A percentile compares a stretch with the other conserved stretches of the same genome.
These are phyloP conservation scores for Drosophila bipectinata DNA, from an alignment of 1,140 invertebrate species.

Conservation along the genomic window DNA sequence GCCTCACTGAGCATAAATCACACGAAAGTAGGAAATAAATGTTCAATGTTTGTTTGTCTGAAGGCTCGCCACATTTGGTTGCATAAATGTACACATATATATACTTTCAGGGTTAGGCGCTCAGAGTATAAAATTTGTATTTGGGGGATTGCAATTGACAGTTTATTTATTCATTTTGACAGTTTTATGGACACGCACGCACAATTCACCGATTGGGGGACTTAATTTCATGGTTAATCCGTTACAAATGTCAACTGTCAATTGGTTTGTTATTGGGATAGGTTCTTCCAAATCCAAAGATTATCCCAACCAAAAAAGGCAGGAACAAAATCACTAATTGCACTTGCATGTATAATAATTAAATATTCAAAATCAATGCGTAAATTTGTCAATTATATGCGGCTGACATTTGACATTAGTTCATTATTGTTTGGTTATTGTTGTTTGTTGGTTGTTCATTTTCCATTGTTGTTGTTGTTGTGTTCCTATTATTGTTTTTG, in stretches of 20 bases:
- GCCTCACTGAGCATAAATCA: constrained; percentile 59
- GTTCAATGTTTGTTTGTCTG: constrained; percentile 32
- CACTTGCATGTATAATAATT: constrained; percentile 45
- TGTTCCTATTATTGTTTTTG: constrained; percentile 6
- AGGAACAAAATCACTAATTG: constrained; percentile 49
- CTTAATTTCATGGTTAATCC: constrained; percentile 72
- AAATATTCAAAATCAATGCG: constrained; percentile 62
- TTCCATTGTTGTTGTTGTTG: constrained; percentile 21
- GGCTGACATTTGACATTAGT: constrained; percentile 64
- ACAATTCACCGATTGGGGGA: constrained; percentile 36
- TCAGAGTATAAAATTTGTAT: background rate
- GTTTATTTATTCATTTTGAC: constrained; percentile 62
- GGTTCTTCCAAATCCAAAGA: background rate
- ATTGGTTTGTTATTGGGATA: constrained; percentile 25
- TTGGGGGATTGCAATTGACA: constrained; percentile 30
- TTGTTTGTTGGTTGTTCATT: constrained; percentile 3
- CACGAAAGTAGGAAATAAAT: constrained; percentile 34
- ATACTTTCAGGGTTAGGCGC: constrained; percentile 1
- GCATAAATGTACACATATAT: constrained; percentile 17
- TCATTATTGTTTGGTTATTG: constrained; percentile 6
- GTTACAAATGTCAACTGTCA: constrained; percentile 71
- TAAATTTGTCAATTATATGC: constrained; percentile 46
- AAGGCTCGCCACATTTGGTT: constrained; percentile 27
- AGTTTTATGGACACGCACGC: constrained; percentile 60
- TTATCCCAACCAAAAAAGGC: background rate